Evolutionary conservation across 2,797 vertebrate species (phyloP).

Genomic region (Anomalospiza imberbis): DNA sequence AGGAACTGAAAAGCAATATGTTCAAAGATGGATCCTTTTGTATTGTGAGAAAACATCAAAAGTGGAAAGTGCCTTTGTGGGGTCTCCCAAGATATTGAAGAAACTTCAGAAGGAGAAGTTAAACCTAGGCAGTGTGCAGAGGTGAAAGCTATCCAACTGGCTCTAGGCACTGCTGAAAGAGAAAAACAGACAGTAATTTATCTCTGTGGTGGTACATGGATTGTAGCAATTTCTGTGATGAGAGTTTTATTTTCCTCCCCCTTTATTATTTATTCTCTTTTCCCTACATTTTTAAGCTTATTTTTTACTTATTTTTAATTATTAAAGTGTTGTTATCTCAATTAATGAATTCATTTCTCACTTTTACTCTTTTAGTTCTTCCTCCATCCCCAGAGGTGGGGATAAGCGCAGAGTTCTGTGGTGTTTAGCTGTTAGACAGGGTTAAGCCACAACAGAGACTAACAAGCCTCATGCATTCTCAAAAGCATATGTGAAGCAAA

Average conservation of each 20-base stretch:
- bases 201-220: background rate
- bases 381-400: background rate
- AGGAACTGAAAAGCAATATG: background rate
- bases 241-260: background rate
- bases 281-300: background rate
- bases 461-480: background rate
- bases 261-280: background rate
- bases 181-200: background rate
- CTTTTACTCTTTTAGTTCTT: background rate
- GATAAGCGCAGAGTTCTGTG: fast-evolving
- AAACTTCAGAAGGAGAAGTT: background rate
- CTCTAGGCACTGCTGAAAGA: background rate
- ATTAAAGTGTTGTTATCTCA: background rate
- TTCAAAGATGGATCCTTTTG: background rate
- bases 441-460: background rate
- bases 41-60: background rate
- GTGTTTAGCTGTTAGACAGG: background rate
- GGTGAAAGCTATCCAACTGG: background rate
- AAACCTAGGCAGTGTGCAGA: background rate
- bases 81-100: background rate
- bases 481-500: background rate
- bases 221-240: background rate
- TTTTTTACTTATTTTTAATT: background rate
- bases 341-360: fast-evolving
- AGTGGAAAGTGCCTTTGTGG: background rate